These are phyloP conservation scores for Alces alces DNA, from an alignment of 2,113 vertebrate species.

Conservation along the genomic window DNA sequence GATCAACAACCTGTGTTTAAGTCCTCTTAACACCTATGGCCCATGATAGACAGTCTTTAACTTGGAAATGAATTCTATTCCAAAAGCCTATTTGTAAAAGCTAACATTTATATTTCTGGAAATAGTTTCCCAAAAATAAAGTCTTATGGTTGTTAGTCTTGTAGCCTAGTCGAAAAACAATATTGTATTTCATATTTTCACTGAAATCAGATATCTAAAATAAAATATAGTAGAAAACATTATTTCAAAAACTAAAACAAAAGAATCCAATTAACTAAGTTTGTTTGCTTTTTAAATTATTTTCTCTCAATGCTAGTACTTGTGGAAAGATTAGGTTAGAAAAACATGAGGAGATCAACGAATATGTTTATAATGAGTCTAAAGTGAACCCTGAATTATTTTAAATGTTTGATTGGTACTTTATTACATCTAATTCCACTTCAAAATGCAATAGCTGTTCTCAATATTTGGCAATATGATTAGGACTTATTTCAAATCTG, in stretches of 20 bases:
- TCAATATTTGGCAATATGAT: background rate
- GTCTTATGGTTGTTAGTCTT: background rate
- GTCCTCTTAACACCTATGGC: background rate
- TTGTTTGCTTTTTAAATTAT: background rate
- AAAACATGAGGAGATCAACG: background rate
- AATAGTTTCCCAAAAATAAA: constrained; percentile 8
- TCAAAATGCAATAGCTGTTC: background rate
- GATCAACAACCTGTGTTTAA: background rate
- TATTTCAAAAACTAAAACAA: constrained; percentile 19
- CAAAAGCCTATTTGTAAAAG: background rate
- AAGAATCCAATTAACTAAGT: background rate
- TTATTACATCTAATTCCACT: background rate
- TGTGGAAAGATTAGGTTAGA: background rate
- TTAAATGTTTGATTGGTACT: background rate
- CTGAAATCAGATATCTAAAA: background rate
- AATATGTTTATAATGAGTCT: background rate
- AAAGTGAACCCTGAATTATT: background rate
- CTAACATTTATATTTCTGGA: background rate
- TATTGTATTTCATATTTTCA: background rate
- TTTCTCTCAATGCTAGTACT: background rate
- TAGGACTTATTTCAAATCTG: background rate
- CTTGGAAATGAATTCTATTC: background rate
- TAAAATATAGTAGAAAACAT: background rate
- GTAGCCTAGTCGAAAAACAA: background rate
- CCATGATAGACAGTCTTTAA: background rate